Conservation (phyloP, 2,797 vertebrate species). For the Lerista edwardsae region DNA sequence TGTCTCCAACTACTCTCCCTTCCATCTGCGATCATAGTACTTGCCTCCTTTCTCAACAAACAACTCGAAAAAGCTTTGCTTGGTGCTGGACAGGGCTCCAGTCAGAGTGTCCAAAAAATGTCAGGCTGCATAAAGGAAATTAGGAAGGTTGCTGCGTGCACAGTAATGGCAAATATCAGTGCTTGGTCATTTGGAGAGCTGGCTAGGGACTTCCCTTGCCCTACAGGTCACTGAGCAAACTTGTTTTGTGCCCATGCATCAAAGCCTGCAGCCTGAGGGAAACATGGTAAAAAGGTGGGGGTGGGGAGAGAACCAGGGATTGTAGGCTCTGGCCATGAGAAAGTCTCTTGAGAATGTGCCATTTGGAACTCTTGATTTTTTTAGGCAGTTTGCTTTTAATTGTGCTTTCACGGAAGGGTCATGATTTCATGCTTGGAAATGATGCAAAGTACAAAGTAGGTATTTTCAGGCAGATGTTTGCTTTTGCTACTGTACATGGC, state of each 20-base stretch:
- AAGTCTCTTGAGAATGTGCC: neutral
- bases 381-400: conserved; percentile 33
- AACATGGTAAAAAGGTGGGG: neutral
- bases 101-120: conserved; percentile 14
- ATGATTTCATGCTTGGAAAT: neutral
- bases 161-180: conserved; percentile 33
- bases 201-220: conserved; percentile 40
- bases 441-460: fast-evolving
- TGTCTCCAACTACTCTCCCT: neutral
- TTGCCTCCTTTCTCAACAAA: conserved; percentile 39
- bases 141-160: conserved; percentile 47
- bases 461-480: conserved; percentile 20
- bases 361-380: conserved; percentile 37
- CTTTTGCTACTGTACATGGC: conserved; percentile 12
- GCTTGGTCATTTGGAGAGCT: conserved; percentile 61
- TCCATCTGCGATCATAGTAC: neutral
- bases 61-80: neutral
- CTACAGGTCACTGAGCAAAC: conserved; percentile 61
- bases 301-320: conserved; percentile 17
- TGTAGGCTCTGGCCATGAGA: conserved; percentile 27
- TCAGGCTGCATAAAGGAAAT: conserved; percentile 25
- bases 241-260: conserved; percentile 55
- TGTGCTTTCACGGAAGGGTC: neutral
- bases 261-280: conserved; percentile 43
- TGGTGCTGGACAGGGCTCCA: conserved; percentile 3